Evolutionary conservation across 2,888 invertebrate species (phyloP), one percentile per base, ranked within the genome.

Genomic region (Dusona sp.): DNA sequence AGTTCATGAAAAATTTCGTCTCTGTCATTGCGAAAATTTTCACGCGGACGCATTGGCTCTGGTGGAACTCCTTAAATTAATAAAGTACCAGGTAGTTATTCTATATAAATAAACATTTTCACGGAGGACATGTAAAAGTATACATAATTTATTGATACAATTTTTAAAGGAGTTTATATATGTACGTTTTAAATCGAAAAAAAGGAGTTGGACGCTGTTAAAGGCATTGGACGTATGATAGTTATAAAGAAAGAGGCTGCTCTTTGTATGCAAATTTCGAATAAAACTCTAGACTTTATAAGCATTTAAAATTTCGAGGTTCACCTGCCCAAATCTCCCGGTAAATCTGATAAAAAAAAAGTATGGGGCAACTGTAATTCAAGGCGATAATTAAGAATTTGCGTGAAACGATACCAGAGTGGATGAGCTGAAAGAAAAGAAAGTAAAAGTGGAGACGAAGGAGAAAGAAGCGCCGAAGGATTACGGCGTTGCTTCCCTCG

Each of bases 381-480:
- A 72, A 45, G 70, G 83, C 79, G 80, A 84, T 82, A 79, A 86
- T 87, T 79, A 81, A 79, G 83, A 84, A 81, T 86, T 86, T 74
- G 75, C 82, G 74, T 83, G 61, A 61, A 72, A 74, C 79, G 81
- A 81, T 75, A 79, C 29, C 67, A 67, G 73, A 79, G 75, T 42
- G 68, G 68, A 83, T 68, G 64, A 70, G 36, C 64, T n/a, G 65
- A 68, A 70, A 70, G 73, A 74, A 79, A 75, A 57, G 42, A 16
- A 57, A 51, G 45, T 64, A 33, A 25, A 25, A 57, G 51, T 61
- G 54, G 81, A 54, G n/a, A 45, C 64, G 64, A 57, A 70, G 61
- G 72, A 73, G 72, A 65, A 29, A 68, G 25, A 36, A 25, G 68
- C 67, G 36, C 29, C 64, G 25, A 83, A 70, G 42, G 82, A 72